Evolutionary conservation across 2,888 invertebrate genomes (phyloP), one percentile per base, ranked within the genome.

Genomic region (Tiliacea aurago): DNA sequence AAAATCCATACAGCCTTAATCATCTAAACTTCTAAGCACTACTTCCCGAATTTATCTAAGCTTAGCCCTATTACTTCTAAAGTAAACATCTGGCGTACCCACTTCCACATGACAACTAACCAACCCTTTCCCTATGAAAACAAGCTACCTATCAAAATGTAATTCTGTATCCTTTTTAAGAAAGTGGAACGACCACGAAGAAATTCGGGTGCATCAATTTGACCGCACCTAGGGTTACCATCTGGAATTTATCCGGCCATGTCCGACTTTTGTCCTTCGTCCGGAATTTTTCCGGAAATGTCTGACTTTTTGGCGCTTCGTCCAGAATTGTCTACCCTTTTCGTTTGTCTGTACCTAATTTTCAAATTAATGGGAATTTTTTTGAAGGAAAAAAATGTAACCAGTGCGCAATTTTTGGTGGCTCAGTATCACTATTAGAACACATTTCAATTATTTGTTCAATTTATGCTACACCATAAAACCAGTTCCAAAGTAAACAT

Each of bases 191-290:
- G 78, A 55, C 74, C 33, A 56, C 45, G 74, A 66, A 73, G 37
- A 53, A 43, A 73, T 80, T 79, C 41, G 61, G 49, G 43, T 64
- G 58, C 78, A 79, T 83, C 81, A 83, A 86, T 84, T 81, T 49
- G 70, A 78, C 73, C 83, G 63, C 78, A 70, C 63, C 72, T 66
- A 83, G 33, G 33, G 33, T 51, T 37, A n/a, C 51, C n/a, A n/a
- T 47, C 15, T 28, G 2, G 1, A 33, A 13, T n/a, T 33, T 37
- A 4, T 62, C 13, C 7, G 4, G 13, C 6, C 11, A 43, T 43
- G 43, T 43, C 20, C 2, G 5, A 13, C 58, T 58, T 37, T 33
- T 20, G 11, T 1, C 11, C 10, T 10, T 11, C 2, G 6, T 20
- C 6, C 20, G 20, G 11, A 33, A 33, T 58, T 56, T 28, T 2